phyloP scores from a whole-genome alignment of 2,888 invertebrate genomes.

The Octodonta nipae region DNA sequence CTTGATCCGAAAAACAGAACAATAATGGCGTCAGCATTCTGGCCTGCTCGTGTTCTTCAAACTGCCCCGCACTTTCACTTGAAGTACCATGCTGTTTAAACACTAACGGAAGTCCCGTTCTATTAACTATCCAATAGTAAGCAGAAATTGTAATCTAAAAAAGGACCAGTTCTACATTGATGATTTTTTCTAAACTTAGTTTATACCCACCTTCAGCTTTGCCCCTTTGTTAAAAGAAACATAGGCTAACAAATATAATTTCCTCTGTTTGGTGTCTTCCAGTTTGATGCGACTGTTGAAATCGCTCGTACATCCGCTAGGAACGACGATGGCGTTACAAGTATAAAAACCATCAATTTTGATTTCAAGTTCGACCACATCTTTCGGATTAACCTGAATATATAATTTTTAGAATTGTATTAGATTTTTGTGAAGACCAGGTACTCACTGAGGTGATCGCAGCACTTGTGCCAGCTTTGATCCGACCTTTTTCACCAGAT shows the following conservation, averaged over 20 bases:
- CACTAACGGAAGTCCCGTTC: conserved; percentile 88
- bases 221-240: conserved; percentile 29
- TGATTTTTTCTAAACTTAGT: conserved; percentile 24
- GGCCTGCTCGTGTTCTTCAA: conserved; percentile 87
- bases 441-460: conserved; percentile 26
- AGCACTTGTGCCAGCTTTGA: conserved; percentile 28
- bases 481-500: conserved; percentile 27
- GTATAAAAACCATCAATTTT: conserved; percentile 68
- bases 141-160: conserved; percentile 60
- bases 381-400: conserved; percentile 59
- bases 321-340: conserved; percentile 25
- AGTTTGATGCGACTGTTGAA: conserved; percentile 46
- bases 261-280: conserved; percentile 57
- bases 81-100: conserved; percentile 79
- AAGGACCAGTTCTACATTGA: conserved; percentile 1
- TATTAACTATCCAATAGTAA: conserved; percentile 91
- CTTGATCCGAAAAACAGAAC: conserved; percentile 85
- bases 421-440: background rate
- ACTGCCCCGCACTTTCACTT: conserved; percentile 74
- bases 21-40: conserved; percentile 83
- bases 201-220: conserved; percentile 31
- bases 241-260: conserved; percentile 59
- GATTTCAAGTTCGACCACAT: conserved; percentile 59
- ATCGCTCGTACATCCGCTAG: conserved; percentile 22
- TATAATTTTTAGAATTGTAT: no score